A percentile compares a stretch with the other conserved stretches of the same genome.
phyloP scores from a whole-genome alignment of 2,888 invertebrate genomes.

The Unio pictorum region DNA sequence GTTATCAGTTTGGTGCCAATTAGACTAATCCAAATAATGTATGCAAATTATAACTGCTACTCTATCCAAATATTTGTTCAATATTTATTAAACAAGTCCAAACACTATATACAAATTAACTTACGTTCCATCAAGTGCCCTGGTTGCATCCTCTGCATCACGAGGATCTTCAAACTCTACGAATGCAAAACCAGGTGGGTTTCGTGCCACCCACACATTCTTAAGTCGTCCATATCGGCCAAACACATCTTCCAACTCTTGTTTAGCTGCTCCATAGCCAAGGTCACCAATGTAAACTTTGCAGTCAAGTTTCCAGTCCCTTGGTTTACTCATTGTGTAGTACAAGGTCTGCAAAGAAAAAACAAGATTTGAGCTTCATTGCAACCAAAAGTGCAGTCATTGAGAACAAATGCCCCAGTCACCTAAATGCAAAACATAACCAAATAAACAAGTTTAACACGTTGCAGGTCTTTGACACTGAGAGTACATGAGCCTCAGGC shows the following conservation, averaged over 20 bases:
- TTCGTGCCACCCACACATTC: slow-evolving; percentile 94
- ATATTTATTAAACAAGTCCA: too few relatives aligned
- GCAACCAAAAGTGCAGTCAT: too few relatives aligned
- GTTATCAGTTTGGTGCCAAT: too few relatives aligned
- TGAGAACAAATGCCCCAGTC: too few relatives aligned
- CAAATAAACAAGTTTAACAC: too few relatives aligned
- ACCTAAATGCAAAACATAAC: too few relatives aligned
- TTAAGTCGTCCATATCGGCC: slow-evolving; percentile 89
- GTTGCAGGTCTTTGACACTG: too few relatives aligned
- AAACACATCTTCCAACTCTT: slow-evolving; percentile 88
- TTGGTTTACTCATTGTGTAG: slow-evolving; percentile 8
- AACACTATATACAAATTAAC: slow-evolving; percentile 6
- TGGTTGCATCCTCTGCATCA: slow-evolving; percentile 70
- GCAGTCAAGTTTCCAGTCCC: slow-evolving; percentile 88
- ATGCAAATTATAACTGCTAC: too few relatives aligned
- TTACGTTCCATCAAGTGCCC: slow-evolving; percentile 70
- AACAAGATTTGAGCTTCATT: too few relatives aligned
- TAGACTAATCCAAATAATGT: too few relatives aligned
- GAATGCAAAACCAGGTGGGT: slow-evolving; percentile 82
- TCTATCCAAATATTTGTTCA: too few relatives aligned
- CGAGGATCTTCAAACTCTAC: slow-evolving; percentile 69
- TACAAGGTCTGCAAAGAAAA: neutral
- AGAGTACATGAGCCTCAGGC: too few relatives aligned
- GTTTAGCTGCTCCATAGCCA: slow-evolving; percentile 90
- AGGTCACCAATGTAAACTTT: slow-evolving; percentile 95